Base-by-base conservation (phyloP, 2,888 invertebrate species). In the Ochlodes sylvanus region DNA sequence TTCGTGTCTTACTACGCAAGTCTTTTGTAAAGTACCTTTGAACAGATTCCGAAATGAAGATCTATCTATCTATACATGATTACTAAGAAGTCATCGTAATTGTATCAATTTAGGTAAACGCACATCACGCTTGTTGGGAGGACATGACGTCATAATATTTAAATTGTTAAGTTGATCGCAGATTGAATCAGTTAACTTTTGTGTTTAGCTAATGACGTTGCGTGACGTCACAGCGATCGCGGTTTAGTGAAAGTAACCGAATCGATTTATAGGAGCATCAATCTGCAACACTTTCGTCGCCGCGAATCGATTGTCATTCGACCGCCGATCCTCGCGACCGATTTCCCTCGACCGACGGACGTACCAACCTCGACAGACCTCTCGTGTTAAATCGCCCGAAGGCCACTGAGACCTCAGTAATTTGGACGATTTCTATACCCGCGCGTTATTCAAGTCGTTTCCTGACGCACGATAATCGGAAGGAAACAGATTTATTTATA, bases 251-350 rank as follows among this genome's bases (percentile, higher is more conserved):
- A 92, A 92, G 92, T 90, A 72, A 67, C 80, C 81, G 75, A 84
- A 85, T 82, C 81, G 77, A 75, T 73, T 72, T 69, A 79, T 73
- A 75, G 77, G 81, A 76, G 74, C 83, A 85, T 86, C 86, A 82
- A 89, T 89, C 89, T 83, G 84, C 81, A 86, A 89, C 88, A 90
- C 90, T 90, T 90, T 90, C 90, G 81, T 83, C 80, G 82, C 79
- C 77, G 73, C 78, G 78, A 85, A 85, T 84, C 84, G 84, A 90
- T 91, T 90, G 87, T 85, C 81, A 90, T 89, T 89, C 89, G 74
- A 70, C 72, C 71, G 72, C 75, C 77, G 81, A 81, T 81, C 83
- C 83, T 78, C 77, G 68, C 80, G 66, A 19, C 55, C 61, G 85
- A 84, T 87, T 88, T 86, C 85, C 82, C 84, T 75, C 55, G 62